Conservation (phyloP, 2,797 vertebrate genomes). For the Decapterus maruadsi region DNA sequence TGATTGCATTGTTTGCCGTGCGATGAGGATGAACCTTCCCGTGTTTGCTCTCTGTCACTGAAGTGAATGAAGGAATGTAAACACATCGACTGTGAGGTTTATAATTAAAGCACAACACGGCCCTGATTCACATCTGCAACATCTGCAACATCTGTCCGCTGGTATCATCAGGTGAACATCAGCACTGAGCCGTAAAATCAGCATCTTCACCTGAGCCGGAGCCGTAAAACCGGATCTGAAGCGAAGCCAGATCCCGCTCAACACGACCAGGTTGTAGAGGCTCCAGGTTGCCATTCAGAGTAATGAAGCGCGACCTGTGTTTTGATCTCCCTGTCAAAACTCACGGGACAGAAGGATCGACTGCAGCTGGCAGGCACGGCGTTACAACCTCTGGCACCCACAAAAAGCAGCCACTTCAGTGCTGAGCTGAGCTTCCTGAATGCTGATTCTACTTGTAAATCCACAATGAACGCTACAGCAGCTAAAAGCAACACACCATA, state of each 20-base stretch:
- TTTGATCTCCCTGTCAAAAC: constrained; percentile 62
- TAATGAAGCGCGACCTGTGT: constrained; percentile 53
- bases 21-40: not conserved
- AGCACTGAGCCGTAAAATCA: not conserved
- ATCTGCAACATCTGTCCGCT: not conserved
- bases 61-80: constrained; percentile 3
- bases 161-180: constrained; percentile 13
- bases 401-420: not conserved
- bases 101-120: not conserved
- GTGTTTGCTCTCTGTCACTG: not conserved
- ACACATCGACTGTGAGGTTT: not conserved
- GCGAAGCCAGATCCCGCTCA: constrained; percentile 10
- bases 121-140: not conserved
- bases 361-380: constrained; percentile 37
- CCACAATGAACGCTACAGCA: not conserved
- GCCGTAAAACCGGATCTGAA: not conserved
- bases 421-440: not conserved
- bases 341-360: constrained; percentile 20
- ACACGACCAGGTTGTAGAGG: not conserved
- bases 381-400: constrained; percentile 15
- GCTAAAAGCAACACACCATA: not conserved
- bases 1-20: not conserved
- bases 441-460: not conserved
- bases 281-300: constrained; percentile 30
- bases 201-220: not conserved